Evolutionary conservation across 2,113 vertebrate genomes (phyloP).

Genomic region (Hypanus sabinus): DNA sequence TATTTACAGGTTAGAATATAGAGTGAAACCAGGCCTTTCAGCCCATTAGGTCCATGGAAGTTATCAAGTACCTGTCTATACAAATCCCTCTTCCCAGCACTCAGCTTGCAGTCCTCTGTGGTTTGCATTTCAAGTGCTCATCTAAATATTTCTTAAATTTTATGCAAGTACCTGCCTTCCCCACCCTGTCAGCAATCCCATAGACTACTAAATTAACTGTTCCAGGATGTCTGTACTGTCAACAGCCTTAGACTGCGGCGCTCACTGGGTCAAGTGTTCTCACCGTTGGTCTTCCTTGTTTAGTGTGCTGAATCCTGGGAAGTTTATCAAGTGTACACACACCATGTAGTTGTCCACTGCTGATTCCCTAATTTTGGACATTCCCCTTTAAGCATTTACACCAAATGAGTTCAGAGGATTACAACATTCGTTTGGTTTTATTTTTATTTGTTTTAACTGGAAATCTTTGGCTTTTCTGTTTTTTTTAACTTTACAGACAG

Average conservation of each 20-base stretch:
- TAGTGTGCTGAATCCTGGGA: too few relatives aligned
- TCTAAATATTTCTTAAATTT: too few relatives aligned
- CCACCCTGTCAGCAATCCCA: too few relatives aligned
- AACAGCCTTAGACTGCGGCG: neutral
- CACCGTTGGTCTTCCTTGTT: neutral
- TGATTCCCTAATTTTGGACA: neutral
- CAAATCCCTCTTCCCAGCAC: too few relatives aligned
- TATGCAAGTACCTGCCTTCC: too few relatives aligned
- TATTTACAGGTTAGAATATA: too few relatives aligned
- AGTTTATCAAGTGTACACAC: neutral
- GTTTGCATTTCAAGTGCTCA: too few relatives aligned
- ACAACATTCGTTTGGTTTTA: constrained; percentile 25
- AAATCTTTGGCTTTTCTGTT: constrained; percentile 34
- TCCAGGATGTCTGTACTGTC: neutral
- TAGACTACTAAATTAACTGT: neutral
- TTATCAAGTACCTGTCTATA: too few relatives aligned
- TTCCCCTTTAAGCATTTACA: neutral
- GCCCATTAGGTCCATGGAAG: too few relatives aligned
- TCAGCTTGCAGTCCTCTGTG: too few relatives aligned
- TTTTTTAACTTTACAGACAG: constrained; percentile 31
- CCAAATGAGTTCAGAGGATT: neutral
- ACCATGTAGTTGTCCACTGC: too few relatives aligned
- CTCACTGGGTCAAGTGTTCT: neutral
- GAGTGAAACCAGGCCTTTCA: too few relatives aligned
- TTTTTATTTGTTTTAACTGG: constrained; percentile 36